phyloP scores from a whole-genome alignment of 2,888 invertebrate genomes.

The Oligia strigilis region DNA sequence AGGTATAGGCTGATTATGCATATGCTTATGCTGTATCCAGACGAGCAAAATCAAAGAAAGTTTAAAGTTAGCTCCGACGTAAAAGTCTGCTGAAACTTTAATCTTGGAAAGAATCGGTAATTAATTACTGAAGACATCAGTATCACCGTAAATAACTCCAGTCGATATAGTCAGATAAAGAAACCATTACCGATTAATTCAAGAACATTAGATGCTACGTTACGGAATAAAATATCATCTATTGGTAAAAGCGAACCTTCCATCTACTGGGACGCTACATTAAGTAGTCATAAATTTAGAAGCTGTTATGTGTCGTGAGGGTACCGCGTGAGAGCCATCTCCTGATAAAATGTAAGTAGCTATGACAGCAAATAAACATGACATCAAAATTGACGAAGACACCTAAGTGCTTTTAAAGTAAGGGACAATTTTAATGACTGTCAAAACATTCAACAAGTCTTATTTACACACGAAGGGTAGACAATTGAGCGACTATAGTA shows the following conservation, averaged over 20 bases:
- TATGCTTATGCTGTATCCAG: neutral
- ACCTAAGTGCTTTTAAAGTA: slow-evolving; percentile 65
- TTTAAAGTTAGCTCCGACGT: slow-evolving; percentile 12
- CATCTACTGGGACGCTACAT: slow-evolving; percentile 50
- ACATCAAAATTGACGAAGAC: slow-evolving; percentile 53
- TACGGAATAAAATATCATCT: slow-evolving; percentile 53
- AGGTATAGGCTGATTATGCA: neutral
- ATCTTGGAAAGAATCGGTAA: slow-evolving; percentile 49
- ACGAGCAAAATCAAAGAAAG: slow-evolving; percentile 29
- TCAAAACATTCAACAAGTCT: slow-evolving; percentile 65
- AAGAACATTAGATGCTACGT: slow-evolving; percentile 46
- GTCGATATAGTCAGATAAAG: slow-evolving; percentile 56
- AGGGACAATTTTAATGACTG: slow-evolving; percentile 59
- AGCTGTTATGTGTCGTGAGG: slow-evolving; percentile 52
- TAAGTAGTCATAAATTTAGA: slow-evolving; percentile 65
- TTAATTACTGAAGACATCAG: slow-evolving; percentile 58
- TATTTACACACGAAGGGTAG: slow-evolving; percentile 53
- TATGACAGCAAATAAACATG: slow-evolving; percentile 61
- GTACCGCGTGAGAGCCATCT: slow-evolving; percentile 47
- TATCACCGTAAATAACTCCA: slow-evolving; percentile 56
- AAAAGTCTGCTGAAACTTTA: slow-evolving; percentile 41
- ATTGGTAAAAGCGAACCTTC: slow-evolving; percentile 49
- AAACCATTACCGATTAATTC: slow-evolving; percentile 62
- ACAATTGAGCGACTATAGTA: slow-evolving; percentile 42
- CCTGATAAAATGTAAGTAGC: slow-evolving; percentile 59